Evolutionary conservation across 2,888 invertebrate genomes (phyloP), one percentile per base, ranked within the genome.

Genomic region (Andrena camellia): DNA sequence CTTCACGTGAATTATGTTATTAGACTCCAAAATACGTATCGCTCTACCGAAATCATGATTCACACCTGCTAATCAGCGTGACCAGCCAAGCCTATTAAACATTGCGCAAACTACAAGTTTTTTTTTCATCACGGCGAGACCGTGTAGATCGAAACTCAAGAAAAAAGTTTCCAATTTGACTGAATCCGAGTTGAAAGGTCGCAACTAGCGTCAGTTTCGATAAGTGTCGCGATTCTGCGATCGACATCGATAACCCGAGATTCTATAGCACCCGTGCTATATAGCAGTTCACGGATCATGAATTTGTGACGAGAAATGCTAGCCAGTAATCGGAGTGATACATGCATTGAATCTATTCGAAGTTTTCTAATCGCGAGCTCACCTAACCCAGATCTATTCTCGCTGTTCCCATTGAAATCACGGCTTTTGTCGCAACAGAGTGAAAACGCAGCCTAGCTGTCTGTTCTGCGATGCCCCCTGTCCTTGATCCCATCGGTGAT

Each of bases 401-500:
- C 20, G 17, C 50, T 8, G 0, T 59, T 17, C 13, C 26, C 10
- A 59, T 29, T 20, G 29, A 17, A 13, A 13, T 67, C 13, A 13
- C 23, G 3, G 7, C 35, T 68, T 35, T 68, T 8, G 35, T 26
- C 20, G 33, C 33, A 23, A 26, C 54, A n/a, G 7, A 57, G 35
- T 31, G 33, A n/a, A 54, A 59, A 69, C 17, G 35, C 35, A 35
- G 23, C 26, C 20, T 10, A 2, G 8, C 35, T 20, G 63, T 13
- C 2, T 48, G 23, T 7, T 29, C 20, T 17, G 42, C 26, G 35
- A 66, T 60, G 13, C 50, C 13, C 33, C 29, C 42, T 33, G 59
- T 48, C 54, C 71, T 48, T 57, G 79, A 70, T 33, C 62, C 23
- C n/a, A 57, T 79, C 67, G 62, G 42, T 57, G 79, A 79, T 81